These are phyloP conservation scores for Drosophila setifemur DNA, from an alignment of 1,140 invertebrate species.

Conservation along the genomic window DNA sequence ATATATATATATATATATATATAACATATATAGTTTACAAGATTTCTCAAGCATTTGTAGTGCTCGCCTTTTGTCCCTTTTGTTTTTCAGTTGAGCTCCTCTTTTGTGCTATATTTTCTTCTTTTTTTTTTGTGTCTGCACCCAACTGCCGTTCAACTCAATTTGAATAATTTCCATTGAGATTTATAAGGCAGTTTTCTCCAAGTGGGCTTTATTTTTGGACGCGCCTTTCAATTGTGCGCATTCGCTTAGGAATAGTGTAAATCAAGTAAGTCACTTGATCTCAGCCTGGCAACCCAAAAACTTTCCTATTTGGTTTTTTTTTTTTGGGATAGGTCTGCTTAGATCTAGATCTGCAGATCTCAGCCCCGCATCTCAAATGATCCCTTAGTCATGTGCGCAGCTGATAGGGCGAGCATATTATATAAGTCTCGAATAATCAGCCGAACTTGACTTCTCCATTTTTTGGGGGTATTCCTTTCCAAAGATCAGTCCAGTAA, in stretches of 20 bases:
- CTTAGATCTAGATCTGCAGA: no score
- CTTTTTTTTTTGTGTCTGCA: conserved; percentile 4
- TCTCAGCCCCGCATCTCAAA: no score
- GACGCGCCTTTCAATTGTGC: conserved; percentile 58
- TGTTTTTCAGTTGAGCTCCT: conserved; percentile 3
- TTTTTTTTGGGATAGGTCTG: conserved; percentile 26
- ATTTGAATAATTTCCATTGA: conserved; percentile 77
- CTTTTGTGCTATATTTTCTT: no score
- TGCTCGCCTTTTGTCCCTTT: conserved; percentile 14
- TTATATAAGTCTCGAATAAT: not conserved
- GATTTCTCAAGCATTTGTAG: not conserved
- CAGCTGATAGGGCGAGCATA: no score
- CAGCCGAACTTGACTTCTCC: conserved; percentile 18
- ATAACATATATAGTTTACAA: not conserved
- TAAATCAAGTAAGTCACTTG: conserved; percentile 15
- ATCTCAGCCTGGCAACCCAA: conserved; percentile 31
- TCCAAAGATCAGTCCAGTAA: conserved; percentile 28
- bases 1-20: not conserved
- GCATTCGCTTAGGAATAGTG: not conserved
- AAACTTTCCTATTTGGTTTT: not conserved
- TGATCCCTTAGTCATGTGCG: conserved; percentile 13
- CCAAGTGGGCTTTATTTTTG: conserved; percentile 61
- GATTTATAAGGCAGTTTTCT: conserved; percentile 67
- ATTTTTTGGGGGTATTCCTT: conserved; percentile 38
- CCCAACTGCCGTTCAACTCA: conserved; percentile 9